Base-by-base conservation (phyloP, 2,888 invertebrate genomes). In the Sesamia inferens region DNA sequence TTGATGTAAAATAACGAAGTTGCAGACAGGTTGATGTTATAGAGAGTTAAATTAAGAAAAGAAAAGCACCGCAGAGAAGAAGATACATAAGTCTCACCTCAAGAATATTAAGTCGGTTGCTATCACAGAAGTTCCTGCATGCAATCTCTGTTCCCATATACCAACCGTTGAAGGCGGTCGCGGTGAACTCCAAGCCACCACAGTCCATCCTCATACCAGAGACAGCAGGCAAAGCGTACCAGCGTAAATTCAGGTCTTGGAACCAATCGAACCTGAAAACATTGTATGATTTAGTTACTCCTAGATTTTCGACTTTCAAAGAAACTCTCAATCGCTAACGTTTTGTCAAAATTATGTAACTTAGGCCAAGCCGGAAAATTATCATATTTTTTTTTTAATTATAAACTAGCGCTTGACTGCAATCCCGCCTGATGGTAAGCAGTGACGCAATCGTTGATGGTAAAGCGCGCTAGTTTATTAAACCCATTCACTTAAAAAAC, bases 101-200 rank as follows among this genome's bases (percentile, higher is more conserved):
- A 31, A 98, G 93, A 88, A 99, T 96, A 94, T 99, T 99, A 86
- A 98, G 97, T 71, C 99, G 97, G 88, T 98, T 97, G 48, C 97
- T 92, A 92, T 99, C 99, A 90, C 99, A 98, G 31, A 99, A 96
- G 94, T 99, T 98, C 75, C 99, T 96, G 88, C 99, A 98, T 13
- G 98, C 99, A 78, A 99, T 98, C 96, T 99, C 99, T 0, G 99
- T 99, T 83, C 98, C 98, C 99, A 99, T 99, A 94, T 99, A 99
- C 99, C 99, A 99, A 44, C 99, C 99, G 92, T 99, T 99, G 95
- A 99, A 99, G 14, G 99, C 99, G 8, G 98, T 98, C 0, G 98
- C 99, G 0, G 99, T 98, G 92, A 99, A 99, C 93, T 99, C 98
- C 55, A 99, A 94, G 0, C 99, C 99, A 2, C 99, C 99, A 88